These are phyloP conservation scores for Tachystola acroxantha DNA, from an alignment of 2,888 invertebrate species.

Conservation along the genomic window DNA sequence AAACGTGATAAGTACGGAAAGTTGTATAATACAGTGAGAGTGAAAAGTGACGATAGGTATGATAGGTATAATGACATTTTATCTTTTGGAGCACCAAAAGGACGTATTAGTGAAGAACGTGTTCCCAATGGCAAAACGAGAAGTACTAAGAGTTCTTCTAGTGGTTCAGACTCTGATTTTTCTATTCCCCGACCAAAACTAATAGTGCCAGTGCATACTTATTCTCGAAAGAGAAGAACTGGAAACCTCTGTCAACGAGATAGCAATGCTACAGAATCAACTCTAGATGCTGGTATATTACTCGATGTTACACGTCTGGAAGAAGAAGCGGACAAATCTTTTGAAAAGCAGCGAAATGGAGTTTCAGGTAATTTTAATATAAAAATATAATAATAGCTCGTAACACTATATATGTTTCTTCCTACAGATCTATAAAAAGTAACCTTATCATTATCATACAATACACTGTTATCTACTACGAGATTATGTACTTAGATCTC, in stretches of 20 bases:
- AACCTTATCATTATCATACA: slow-evolving; percentile 1
- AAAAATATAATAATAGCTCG: not conserved
- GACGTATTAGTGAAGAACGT: slow-evolving; percentile 53
- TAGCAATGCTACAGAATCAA: slow-evolving; percentile 63
- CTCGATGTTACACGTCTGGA: slow-evolving; percentile 62
- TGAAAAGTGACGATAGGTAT: slow-evolving; percentile 72
- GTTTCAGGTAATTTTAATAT: slow-evolving; percentile 44
- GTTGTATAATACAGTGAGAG: slow-evolving; percentile 70
- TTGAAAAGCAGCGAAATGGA: slow-evolving; percentile 41
- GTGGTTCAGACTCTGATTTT: slow-evolving; percentile 82
- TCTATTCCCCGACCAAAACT: slow-evolving; percentile 91
- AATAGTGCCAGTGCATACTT: slow-evolving; percentile 93
- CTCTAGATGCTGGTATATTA: slow-evolving; percentile 61
- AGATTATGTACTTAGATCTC: slow-evolving; percentile 6
- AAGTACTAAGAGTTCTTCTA: slow-evolving; percentile 74
- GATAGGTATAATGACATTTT: slow-evolving; percentile 66
- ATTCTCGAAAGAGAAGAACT: slow-evolving; percentile 86
- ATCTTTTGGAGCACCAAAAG: slow-evolving; percentile 47
- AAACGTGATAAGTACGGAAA: slow-evolving; percentile 69
- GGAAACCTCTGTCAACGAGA: slow-evolving; percentile 82
- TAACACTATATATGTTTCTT: not conserved
- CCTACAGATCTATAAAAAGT: slow-evolving; percentile 2
- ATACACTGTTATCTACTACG: slow-evolving; percentile 10
- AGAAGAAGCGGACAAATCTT: slow-evolving; percentile 29
- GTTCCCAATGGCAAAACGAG: slow-evolving; percentile 40